These are phyloP conservation scores for Cepphus grylle DNA, from an alignment of 2,113 vertebrate species.

Conservation along the genomic window DNA sequence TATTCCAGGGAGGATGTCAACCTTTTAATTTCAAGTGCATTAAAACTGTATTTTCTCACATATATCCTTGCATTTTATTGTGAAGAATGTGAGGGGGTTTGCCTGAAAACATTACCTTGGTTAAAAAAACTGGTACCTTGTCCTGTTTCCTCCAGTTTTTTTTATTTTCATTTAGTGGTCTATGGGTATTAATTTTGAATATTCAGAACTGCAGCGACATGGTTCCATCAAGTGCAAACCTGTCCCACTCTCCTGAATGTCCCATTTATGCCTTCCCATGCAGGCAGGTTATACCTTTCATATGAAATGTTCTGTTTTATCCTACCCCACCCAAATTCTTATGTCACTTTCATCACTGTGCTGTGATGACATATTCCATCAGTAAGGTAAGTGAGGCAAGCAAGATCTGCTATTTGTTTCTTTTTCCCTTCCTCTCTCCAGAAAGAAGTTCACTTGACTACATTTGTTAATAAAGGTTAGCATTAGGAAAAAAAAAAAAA, in stretches of 20 bases:
- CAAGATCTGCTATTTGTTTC: neutral
- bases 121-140: neutral
- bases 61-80: neutral
- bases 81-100: neutral
- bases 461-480: neutral
- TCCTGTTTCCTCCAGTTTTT: neutral
- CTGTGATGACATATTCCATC: neutral
- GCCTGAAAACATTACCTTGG: neutral
- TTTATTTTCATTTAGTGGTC: neutral
- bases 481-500: neutral
- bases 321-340: neutral
- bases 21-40: neutral
- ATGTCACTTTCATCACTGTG: neutral
- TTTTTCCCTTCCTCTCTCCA: neutral
- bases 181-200: neutral
- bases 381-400: neutral
- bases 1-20: neutral
- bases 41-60: neutral
- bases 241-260: neutral
- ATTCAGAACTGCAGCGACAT: neutral
- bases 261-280: neutral
- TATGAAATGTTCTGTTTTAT: neutral
- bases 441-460: neutral
- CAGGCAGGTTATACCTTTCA: neutral
- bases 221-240: neutral